phyloP scores from a whole-genome alignment of 2,113 vertebrate genomes.

The Hemicordylus capensis region DNA sequence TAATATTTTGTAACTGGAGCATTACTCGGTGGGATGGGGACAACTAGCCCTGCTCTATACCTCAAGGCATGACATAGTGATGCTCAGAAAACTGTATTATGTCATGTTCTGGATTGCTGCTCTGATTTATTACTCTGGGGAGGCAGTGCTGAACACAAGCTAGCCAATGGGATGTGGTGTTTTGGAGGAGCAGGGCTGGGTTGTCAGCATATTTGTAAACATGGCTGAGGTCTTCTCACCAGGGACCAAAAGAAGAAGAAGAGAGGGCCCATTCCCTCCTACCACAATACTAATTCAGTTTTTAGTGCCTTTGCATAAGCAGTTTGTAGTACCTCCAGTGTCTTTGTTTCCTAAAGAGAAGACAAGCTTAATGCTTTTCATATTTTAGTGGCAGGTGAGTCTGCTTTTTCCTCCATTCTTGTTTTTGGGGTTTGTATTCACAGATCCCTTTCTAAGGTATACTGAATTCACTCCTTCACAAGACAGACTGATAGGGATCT shows the following conservation, averaged over 20 bases:
- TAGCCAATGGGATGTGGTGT: conserved; percentile 55
- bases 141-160: conserved; percentile 38
- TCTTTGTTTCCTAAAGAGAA: conserved; percentile 34
- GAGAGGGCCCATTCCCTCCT: conserved; percentile 35
- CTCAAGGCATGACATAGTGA: conserved; percentile 60
- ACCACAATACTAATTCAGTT: conserved; percentile 40
- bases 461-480: conserved; percentile 12
- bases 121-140: conserved; percentile 62
- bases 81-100: conserved; percentile 66
- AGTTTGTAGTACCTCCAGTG: conserved; percentile 1
- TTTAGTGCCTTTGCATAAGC: neutral
- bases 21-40: conserved; percentile 60
- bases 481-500: conserved; percentile 11
- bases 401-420: conserved; percentile 25
- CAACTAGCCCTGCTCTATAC: conserved; percentile 40
- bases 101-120: conserved; percentile 63
- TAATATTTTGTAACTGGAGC: conserved; percentile 72
- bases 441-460: conserved; percentile 2
- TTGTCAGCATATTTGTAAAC: conserved; percentile 62
- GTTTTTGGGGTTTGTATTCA: conserved; percentile 23
- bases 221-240: conserved; percentile 35
- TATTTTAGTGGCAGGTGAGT: conserved; percentile 47
- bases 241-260: too few species aligned
- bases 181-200: conserved; percentile 51
- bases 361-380: conserved; percentile 48